Base-by-base conservation (phyloP, 2,113 vertebrate genomes). In the Tylochromis polylepis region DNA sequence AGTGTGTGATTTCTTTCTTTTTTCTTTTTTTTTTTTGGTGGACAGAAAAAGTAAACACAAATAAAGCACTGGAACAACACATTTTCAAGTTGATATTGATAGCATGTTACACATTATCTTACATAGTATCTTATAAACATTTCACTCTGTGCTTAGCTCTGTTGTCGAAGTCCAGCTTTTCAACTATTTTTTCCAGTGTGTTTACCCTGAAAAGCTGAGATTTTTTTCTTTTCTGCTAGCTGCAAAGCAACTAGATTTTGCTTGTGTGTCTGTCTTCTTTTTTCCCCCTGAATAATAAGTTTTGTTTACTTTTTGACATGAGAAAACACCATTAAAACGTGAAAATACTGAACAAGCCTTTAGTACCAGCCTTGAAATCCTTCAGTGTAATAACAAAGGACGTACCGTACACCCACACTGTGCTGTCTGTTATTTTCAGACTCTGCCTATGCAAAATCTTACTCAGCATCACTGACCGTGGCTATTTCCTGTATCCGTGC, bases 381-480 rank as follows among this genome's bases (percentile, higher is more conserved):
- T 75, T 75, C 67, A 75, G 22, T 11, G 43, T 75, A 51, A 31
- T 77, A 77, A 51, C 20, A 67, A 60, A 81, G 56, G 18, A 51
- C 12, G 24, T 57, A 31, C 12, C 5, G 6, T 60, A 22, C 59
- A 81, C 84, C 84, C 58, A 78, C 82, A 4, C n/a, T 43, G 43
- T 38, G 62, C 29, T 22, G n/a, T 31, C 62, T 53, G 57, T 79
- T 88, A 81, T 89, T 85, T 90, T 83, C 60, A 57, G 59, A 78
- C 36, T 22, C 56, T 80, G 43, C 84, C 59, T 77, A 72, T 67
- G 53, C 43, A 59, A 82, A 78, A 51, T 81, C 78, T 89, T 57
- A 86, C 84, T 92, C 87, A 79, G 87, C 72, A 79, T 83, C 89
- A 86, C n/a, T 86, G 84, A 85, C 75, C 55, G 6, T 12, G 43